Evolutionary conservation across 2,113 vertebrate genomes (phyloP), one percentile per base, ranked within the genome.

Genomic region (Elaphurus davidianus): DNA sequence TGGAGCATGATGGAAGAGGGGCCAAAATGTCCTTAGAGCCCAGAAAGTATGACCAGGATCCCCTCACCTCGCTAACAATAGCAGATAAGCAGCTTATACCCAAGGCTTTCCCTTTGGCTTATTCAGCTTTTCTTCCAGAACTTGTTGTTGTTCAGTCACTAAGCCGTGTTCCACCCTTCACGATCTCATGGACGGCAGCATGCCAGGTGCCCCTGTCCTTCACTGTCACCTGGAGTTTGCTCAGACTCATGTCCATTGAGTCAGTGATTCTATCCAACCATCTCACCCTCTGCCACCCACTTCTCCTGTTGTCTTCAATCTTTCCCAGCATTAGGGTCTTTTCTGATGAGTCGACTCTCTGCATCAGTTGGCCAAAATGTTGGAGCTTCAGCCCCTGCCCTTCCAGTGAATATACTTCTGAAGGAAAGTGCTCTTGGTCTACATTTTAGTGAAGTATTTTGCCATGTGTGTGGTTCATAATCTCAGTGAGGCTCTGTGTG

Each of bases 61-160:
- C 33, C 78, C 71, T 96, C 95, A 97, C 94, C 81, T 96, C 79
- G 14, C 55, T 87, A 43, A 92, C 78, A 89, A 87, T 1, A 62
- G 45, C 52, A 50, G 76, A 94, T 57, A 87, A 74, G 45, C 45
- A 57, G 33, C 88, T 82, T 81, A 54, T 1, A 1, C 43, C 40
- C 23, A 21, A 23, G 36, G 19, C 45, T 82, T 97, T 94, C 93
- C 82, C 93, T 95, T 67, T 54, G 60, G 15, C 86, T 86, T 67
- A 45, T 88, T 71, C 87, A 62, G 28, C 55, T 57, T 89, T 92
- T 57, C 36, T 81, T 83, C 45, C 23, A 67, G 33, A 23, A 71
- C 1, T 4, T 40, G 21, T 43, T 62, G 60, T 15, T 40, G 71
- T 43, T 76, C 23, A 43, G 36, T 76, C 40, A 14, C 40, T 43